Evolutionary conservation across 2,113 vertebrate genomes (phyloP).

Genomic region (Telmatochromis sp.): DNA sequence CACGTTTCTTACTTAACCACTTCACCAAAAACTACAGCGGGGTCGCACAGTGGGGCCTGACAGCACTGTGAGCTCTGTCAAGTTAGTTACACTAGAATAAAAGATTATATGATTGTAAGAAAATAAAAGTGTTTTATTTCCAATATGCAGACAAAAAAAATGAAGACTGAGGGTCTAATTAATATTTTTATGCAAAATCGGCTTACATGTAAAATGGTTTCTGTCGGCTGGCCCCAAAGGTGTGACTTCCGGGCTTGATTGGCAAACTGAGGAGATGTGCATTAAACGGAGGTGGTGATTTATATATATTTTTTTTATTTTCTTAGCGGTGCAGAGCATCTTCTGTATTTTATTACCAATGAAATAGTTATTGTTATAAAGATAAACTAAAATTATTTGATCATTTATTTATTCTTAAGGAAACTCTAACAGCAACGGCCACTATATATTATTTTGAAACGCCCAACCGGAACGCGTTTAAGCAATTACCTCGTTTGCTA

Average conservation of each 20-base stretch:
- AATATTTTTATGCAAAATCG: background rate
- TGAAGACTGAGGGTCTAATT: accelerated
- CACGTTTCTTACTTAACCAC: background rate
- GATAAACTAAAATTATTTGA: background rate
- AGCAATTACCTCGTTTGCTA: background rate
- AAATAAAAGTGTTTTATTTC: background rate
- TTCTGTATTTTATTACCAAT: background rate
- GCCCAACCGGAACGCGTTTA: background rate
- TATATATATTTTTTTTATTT: background rate
- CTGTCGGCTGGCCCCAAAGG: background rate
- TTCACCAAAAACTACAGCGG: background rate
- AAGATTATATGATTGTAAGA: background rate
- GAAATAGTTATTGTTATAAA: background rate
- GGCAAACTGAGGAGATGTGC: background rate
- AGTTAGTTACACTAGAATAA: background rate
- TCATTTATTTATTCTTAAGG: background rate
- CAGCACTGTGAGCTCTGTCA: background rate
- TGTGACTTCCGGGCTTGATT: background rate
- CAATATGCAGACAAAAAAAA: background rate
- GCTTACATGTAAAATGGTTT: background rate
- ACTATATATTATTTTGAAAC: conserved; percentile 38
- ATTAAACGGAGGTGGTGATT: background rate
- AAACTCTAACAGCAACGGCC: background rate
- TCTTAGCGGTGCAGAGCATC: background rate
- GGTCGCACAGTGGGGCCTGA: background rate